These are phyloP conservation scores for Datnioides undecimradiatus DNA, from an alignment of 2,113 vertebrate species.

Conservation along the genomic window DNA sequence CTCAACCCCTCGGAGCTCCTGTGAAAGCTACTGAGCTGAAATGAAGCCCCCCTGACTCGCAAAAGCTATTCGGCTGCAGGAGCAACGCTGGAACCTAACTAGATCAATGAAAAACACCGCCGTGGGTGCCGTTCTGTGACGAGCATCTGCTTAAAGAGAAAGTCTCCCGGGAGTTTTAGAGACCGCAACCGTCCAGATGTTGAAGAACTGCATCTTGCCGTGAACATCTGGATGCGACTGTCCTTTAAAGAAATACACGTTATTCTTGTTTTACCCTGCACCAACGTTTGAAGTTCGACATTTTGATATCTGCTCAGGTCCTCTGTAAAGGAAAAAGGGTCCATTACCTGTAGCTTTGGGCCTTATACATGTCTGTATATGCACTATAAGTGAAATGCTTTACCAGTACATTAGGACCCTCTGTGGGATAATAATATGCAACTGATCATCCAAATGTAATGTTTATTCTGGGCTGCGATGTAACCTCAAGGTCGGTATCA, in stretches of 20 bases:
- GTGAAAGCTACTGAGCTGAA: slow-evolving; percentile 35
- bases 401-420: slow-evolving; percentile 50
- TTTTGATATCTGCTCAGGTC: slow-evolving; percentile 72
- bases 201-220: slow-evolving; percentile 17
- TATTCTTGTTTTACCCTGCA: slow-evolving; percentile 7
- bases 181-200: slow-evolving; percentile 15
- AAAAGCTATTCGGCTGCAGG: background rate
- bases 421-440: slow-evolving; percentile 64
- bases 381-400: slow-evolving; percentile 72
- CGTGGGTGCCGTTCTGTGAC: background rate
- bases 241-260: slow-evolving; percentile 13
- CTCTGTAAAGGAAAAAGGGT: slow-evolving; percentile 48
- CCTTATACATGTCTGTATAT: slow-evolving; percentile 59
- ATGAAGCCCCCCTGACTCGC: slow-evolving; percentile 24
- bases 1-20: slow-evolving; percentile 26
- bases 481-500: slow-evolving; percentile 33
- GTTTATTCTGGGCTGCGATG: slow-evolving; percentile 51
- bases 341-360: slow-evolving; percentile 48
- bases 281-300: slow-evolving; percentile 19
- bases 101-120: slow-evolving; percentile 22
- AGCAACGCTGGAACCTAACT: background rate
- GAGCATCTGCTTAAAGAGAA: background rate
- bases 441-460: slow-evolving; percentile 51
- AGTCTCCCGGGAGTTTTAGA: slow-evolving; percentile 17
- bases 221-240: slow-evolving; percentile 24